Conservation (phyloP, 2,888 invertebrate species). For the Phanerotoma sp. region DNA sequence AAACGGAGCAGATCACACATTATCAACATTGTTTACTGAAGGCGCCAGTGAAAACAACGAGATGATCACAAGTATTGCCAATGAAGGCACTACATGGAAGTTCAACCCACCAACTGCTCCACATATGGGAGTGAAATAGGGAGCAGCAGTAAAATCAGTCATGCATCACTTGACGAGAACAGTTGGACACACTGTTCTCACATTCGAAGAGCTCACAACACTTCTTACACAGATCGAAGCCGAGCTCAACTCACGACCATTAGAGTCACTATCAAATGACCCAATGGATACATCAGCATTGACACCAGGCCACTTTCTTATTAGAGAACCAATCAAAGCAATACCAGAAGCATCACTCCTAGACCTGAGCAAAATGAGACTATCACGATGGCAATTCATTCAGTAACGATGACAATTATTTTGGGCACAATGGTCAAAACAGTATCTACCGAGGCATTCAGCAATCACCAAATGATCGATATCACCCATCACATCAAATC, state of each 20-base stretch:
- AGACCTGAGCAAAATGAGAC: slow-evolving; percentile 18
- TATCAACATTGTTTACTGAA: too few relatives aligned
- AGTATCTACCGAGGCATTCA: slow-evolving; percentile 15
- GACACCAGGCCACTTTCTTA: too few relatives aligned
- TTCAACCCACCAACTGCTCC: not conserved
- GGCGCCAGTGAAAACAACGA: too few relatives aligned
- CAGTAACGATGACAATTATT: slow-evolving; percentile 15
- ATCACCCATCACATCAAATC: not conserved
- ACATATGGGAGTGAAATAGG: too few relatives aligned
- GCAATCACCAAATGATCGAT: slow-evolving; percentile 22
- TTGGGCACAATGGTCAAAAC: slow-evolving; percentile 17
- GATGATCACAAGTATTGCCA: too few relatives aligned
- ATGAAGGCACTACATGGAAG: too few relatives aligned
- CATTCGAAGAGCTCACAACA: slow-evolving; percentile 7
- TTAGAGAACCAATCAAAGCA: not conserved
- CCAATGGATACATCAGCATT: not conserved
- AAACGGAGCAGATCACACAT: too few relatives aligned
- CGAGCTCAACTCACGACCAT: too few relatives aligned
- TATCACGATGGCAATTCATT: slow-evolving; percentile 20
- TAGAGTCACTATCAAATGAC: not conserved
- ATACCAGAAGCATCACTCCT: slow-evolving; percentile 1
- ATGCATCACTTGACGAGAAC: not conserved
- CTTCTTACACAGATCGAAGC: slow-evolving; percentile 2
- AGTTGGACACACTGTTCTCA: not conserved
- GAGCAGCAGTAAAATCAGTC: not conserved